Evolutionary conservation across 2,888 invertebrate species (phyloP), one percentile per base, ranked within the genome.

Genomic region (Heterodera filipjevi): DNA sequence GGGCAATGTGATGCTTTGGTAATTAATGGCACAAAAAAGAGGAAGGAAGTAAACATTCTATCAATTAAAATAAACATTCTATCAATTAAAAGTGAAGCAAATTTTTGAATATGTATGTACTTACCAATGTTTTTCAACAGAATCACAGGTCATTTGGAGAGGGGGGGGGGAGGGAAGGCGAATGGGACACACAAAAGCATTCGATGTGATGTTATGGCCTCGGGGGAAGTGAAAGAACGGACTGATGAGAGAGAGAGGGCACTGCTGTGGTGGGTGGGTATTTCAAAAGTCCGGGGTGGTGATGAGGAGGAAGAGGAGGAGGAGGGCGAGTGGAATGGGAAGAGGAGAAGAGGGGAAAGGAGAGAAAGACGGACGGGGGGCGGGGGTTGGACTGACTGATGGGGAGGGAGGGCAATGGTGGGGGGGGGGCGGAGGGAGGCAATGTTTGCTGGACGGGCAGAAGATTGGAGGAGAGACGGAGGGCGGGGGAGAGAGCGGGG

Each of bases 371-470:
- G 44, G 44, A 44, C 44, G 8, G 44, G 44, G 12, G 53, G 16
- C 16, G 19, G 53, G 16, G 16, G 33, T 33, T 14, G 30, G 66
- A 32, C 32, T 30, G 30, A 33, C 66, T 68, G 68, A 8, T 66
- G 66, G 66, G 66, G 2, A 12, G 30, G 66, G 66, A 32, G 10
- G 66, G 66, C 30, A 27, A 27, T 68, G 68, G 64, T 19, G 22
- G 66, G 66, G 32, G 16, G 30, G 12, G 27, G 30, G n/a, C n/a
- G n/a, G 66, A 27, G 33, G 16, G 35, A 68, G 33, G 33, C 68
- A 33, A 35, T 68, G 33, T 33, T 68, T 68, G 66, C 66, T 66
- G n/a, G n/a, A n/a, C n/a, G n/a, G n/a, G 66, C 32, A 30, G 66
- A 66, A 66, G 33, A 30, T 53, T 53, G 53, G 66, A 32, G n/a